Conservation (phyloP, 2,113 vertebrate species). For the Neoarius graeffei region DNA sequence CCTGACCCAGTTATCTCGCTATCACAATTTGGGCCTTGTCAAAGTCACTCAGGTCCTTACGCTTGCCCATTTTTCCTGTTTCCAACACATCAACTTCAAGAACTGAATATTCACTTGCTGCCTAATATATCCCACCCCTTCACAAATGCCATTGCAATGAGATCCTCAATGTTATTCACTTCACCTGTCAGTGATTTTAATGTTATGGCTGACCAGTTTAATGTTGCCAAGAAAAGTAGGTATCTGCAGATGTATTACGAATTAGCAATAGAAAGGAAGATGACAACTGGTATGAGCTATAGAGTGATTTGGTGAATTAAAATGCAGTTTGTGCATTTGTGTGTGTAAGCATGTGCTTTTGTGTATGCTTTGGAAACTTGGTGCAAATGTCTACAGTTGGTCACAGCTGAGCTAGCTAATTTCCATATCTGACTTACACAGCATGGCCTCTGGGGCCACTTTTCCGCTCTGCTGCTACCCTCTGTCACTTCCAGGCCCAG, state of each 20-base stretch:
- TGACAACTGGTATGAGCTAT: neutral
- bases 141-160: no score
- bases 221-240: neutral
- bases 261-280: neutral
- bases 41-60: no score
- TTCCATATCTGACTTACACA: conserved; percentile 52
- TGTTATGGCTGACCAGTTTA: no score
- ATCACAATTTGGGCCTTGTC: no score
- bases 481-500: conserved; percentile 4
- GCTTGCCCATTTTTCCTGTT: no score
- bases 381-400: conserved; percentile 15
- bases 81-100: no score
- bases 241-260: neutral
- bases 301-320: neutral
- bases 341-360: conserved; percentile 14
- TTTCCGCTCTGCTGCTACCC: conserved; percentile 25
- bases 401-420: conserved; percentile 51
- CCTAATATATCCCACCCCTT: no score
- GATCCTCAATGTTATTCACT: no score
- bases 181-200: no score
- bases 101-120: no score
- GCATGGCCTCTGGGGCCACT: conserved; percentile 43
- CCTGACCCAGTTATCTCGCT: no score
- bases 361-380: neutral
- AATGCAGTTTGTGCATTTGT: neutral